Evolutionary conservation across 2,113 vertebrate genomes (phyloP), one percentile per base, ranked within the genome.

Genomic region (Recurvirostra avosetta): DNA sequence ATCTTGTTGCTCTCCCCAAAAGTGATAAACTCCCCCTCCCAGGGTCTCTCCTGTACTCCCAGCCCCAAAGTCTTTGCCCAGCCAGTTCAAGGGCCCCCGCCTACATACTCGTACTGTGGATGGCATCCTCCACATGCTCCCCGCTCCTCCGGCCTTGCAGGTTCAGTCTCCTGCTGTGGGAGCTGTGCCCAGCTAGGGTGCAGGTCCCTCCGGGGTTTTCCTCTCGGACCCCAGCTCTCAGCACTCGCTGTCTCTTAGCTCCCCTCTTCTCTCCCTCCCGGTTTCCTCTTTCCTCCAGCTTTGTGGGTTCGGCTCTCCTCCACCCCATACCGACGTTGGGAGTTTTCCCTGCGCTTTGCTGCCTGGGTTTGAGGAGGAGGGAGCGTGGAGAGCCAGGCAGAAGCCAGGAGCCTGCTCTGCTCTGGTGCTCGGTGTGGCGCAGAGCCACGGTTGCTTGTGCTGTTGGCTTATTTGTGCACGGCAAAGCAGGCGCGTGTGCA

Each of bases 261-360:
- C 22, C 4, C 5, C 18, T 70, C 20, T 52, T 76, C 68, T 36
- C 16, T 49, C 36, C 21, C 16, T 27, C 23, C 19, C 3, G 2
- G 4, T 52, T 92, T 41, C 8, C 19, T 67, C 23, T 49, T 70
- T 73, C 38, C 18, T 45, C 41, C 26, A n/a, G 19, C 25, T 43
- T 15, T 78, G 49, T 6, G 15, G 5, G 17, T 66, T 81, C 3
- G 2, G 30, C 16, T 52, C 4, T 77, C 12, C 19, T 92, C n/a
- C 0, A 0, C 15, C 12, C 34, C 38, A 3, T 50, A 23, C 49
- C 12, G 0, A 65, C 30, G 16, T 36, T 0, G 0, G 17, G 85
- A 63, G 15, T 38, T 75, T 53, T 86, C 50, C 45, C 41, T 55
- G 17, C 55, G 56, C 65, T 75, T 36, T 36, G 29, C 12, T 68